phyloP scores from a whole-genome alignment of 1,140 invertebrate genomes.

The Eueides isabella region DNA sequence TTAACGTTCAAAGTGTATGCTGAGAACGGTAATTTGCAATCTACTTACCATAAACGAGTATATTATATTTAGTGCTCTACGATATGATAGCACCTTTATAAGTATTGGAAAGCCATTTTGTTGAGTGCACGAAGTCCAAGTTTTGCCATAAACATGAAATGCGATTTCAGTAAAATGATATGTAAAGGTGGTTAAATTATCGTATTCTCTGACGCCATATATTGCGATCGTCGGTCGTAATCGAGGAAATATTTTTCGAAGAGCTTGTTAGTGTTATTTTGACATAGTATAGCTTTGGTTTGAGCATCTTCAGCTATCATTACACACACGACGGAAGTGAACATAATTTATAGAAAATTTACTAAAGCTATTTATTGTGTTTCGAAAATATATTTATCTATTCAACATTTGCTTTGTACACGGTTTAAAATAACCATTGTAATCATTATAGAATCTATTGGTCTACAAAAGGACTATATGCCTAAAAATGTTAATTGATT shows the following conservation, averaged over 20 bases:
- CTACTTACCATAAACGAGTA: slow-evolving; percentile 38
- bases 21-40: slow-evolving; percentile 39
- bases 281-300: slow-evolving; percentile 48
- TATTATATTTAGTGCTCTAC: slow-evolving; percentile 55
- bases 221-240: slow-evolving; percentile 35
- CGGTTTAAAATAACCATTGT: background rate
- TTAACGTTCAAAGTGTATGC: slow-evolving; percentile 40
- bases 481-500: background rate
- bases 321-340: slow-evolving; percentile 68
- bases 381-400: background rate
- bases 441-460: no score
- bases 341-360: slow-evolving; percentile 69
- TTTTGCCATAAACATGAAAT: slow-evolving; percentile 79
- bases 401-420: background rate
- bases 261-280: slow-evolving; percentile 29
- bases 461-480: no score
- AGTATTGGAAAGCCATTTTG: slow-evolving; percentile 79
- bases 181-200: slow-evolving; percentile 61
- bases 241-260: slow-evolving; percentile 40
- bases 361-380: background rate
- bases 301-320: slow-evolving; percentile 59
- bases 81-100: slow-evolving; percentile 67
- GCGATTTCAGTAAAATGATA: slow-evolving; percentile 74
- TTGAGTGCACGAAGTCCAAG: slow-evolving; percentile 77
- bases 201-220: slow-evolving; percentile 32